These are phyloP conservation scores for Notothenia rossii DNA, from an alignment of 2,113 vertebrate genomes.

Conservation along the genomic window DNA sequence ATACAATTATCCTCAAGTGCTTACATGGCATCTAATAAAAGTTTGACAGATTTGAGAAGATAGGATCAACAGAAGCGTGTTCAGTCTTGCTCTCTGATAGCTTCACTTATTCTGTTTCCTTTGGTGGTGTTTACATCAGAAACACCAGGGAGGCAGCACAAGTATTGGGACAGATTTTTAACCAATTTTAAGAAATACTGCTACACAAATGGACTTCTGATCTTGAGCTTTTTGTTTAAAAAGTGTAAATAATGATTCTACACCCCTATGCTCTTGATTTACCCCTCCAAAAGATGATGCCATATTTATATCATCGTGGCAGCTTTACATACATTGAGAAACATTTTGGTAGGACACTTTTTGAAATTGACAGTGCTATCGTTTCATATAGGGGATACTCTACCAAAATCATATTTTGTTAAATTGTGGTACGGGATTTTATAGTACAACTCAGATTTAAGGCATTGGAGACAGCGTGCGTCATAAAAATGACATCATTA, in stretches of 20 bases:
- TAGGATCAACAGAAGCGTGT: slow-evolving; percentile 1
- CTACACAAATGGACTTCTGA: background rate
- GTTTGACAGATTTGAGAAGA: background rate
- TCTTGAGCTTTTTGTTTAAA: background rate
- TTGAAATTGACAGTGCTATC: background rate
- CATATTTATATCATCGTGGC: background rate
- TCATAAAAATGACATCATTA: background rate
- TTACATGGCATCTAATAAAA: background rate
- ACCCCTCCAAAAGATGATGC: background rate
- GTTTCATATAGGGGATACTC: background rate
- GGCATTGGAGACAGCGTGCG: background rate
- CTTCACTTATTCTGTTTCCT: slow-evolving; percentile 10
- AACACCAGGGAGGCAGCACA: background rate
- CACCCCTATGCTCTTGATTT: background rate
- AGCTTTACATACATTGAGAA: background rate
- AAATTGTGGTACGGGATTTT: background rate
- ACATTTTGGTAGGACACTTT: background rate
- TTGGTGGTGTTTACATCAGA: background rate
- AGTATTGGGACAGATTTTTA: background rate
- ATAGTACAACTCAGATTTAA: background rate
- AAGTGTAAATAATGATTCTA: background rate
- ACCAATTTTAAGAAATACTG: background rate
- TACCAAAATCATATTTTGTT: background rate
- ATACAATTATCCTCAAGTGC: slow-evolving; percentile 9
- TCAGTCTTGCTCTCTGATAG: background rate